Evolutionary conservation across 2,888 invertebrate species (phyloP).

Genomic region (Cerceris rybyensis): DNA sequence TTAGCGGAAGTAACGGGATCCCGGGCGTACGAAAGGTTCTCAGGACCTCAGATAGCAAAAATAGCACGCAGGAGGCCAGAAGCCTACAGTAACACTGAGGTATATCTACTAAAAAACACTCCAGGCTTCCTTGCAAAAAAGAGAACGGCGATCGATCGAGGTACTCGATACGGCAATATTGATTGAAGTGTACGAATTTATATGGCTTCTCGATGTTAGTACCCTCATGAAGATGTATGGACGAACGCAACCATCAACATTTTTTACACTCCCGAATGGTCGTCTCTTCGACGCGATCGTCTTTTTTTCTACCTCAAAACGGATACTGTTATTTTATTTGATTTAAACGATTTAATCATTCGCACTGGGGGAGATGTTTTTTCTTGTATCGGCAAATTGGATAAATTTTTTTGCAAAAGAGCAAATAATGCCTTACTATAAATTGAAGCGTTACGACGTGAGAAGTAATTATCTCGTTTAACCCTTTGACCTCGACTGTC

Average conservation of each 20-base stretch:
- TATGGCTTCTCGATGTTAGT: constrained; percentile 4
- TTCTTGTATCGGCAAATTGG: too few relatives aligned
- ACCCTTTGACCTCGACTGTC: too few relatives aligned
- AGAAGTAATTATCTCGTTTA: too few relatives aligned
- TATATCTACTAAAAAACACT: constrained; percentile 72
- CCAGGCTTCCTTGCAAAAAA: constrained; percentile 60
- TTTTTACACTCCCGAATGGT: not conserved
- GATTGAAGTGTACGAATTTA: constrained; percentile 33
- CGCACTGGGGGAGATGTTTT: too few relatives aligned
- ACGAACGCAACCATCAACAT: not conserved
- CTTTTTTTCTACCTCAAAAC: too few relatives aligned
- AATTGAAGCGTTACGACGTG: too few relatives aligned
- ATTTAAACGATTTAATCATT: too few relatives aligned
- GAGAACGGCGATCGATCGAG: constrained; percentile 58
- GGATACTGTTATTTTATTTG: too few relatives aligned
- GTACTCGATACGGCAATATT: constrained; percentile 51
- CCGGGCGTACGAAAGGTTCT: constrained; percentile 94
- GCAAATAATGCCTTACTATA: too few relatives aligned
- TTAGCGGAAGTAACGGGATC: constrained; percentile 93
- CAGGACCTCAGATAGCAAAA: constrained; percentile 96
- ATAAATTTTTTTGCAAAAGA: too few relatives aligned
- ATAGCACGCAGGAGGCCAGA: constrained; percentile 88
- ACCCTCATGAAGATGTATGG: not conserved
- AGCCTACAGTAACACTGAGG: constrained; percentile 90
- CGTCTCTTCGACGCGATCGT: not conserved